A percentile compares a stretch with the other conserved stretches of the same genome.
Conservation (phyloP, 2,797 vertebrate genomes). For the Aplochiton taeniatus region DNA sequence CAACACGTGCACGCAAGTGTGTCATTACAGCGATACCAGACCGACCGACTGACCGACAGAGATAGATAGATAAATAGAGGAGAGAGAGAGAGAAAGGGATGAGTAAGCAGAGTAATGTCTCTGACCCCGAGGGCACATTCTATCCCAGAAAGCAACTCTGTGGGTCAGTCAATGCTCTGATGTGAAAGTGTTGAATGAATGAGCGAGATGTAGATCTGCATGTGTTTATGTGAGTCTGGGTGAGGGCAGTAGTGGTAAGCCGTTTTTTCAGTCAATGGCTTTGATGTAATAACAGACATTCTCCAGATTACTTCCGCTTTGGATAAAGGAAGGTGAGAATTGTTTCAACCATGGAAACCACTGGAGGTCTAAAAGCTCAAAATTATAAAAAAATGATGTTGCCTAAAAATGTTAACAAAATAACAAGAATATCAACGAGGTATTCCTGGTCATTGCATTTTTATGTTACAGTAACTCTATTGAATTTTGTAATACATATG, state of each 20-base stretch:
- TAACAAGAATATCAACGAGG: too few species aligned
- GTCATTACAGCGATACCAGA: constrained; percentile 13
- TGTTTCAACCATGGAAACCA: too few species aligned
- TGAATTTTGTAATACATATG: too few species aligned
- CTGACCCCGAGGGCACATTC: constrained; percentile 4
- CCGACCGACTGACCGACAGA: background rate
- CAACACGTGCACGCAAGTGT: background rate
- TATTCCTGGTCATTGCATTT: too few species aligned
- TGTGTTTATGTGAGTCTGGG: background rate
- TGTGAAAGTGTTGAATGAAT: background rate
- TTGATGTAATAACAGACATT: background rate
- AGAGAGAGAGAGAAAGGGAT: background rate
- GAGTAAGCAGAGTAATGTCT: background rate
- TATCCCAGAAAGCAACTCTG: constrained; percentile 11
- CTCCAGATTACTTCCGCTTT: too few species aligned
- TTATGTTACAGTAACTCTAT: too few species aligned
- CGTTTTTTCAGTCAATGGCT: background rate
- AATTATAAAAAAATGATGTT: too few species aligned
- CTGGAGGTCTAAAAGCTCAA: too few species aligned
- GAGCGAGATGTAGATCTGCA: background rate
- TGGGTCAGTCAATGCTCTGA: constrained; percentile 17
- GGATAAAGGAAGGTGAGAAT: too few species aligned
- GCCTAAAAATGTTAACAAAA: too few species aligned
- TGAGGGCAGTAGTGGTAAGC: background rate
- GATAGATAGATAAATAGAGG: background rate